Percentiles rank a stretch among this genome's conserved stretches.
Conservation (phyloP, 53 echinoderm and acorn worm species). For the Echinarachnius parma region DNA sequence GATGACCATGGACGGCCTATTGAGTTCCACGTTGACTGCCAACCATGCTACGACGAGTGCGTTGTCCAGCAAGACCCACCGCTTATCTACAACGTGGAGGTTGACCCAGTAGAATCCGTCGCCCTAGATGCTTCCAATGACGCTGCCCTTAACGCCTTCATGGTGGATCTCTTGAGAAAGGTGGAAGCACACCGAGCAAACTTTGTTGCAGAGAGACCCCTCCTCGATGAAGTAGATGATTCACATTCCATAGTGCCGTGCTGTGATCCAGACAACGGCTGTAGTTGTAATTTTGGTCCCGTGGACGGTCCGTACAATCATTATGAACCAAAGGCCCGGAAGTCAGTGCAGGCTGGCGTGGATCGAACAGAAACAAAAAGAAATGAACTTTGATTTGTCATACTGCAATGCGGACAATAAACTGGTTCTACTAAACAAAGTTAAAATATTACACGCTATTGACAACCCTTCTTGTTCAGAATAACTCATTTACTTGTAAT, state of each 20-base stretch:
- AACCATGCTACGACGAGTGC: slow-evolving; percentile 34
- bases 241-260: slow-evolving; percentile 5
- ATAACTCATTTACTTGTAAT: too few relatives aligned
- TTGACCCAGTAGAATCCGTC: slow-evolving; percentile 60
- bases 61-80: slow-evolving; percentile 64
- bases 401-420: too few relatives aligned
- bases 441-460: too few relatives aligned
- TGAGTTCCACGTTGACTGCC: slow-evolving; percentile 35
- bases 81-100: slow-evolving; percentile 62
- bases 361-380: too few relatives aligned
- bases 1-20: slow-evolving; percentile 44
- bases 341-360: too few relatives aligned
- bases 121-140: not conserved
- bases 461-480: too few relatives aligned
- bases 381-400: too few relatives aligned
- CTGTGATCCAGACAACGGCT: slow-evolving; percentile 16
- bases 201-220: not conserved
- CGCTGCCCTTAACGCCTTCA: not conserved
- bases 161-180: slow-evolving; percentile 14
- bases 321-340: too few relatives aligned
- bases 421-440: too few relatives aligned
- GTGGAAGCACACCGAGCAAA: not conserved
- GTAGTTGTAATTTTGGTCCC: slow-evolving; percentile 34
- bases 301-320: slow-evolving; percentile 31
- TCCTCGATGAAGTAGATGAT: slow-evolving; percentile 7